phyloP scores from a whole-genome alignment of 2,888 invertebrate species.

The Salpingus planirostris region DNA sequence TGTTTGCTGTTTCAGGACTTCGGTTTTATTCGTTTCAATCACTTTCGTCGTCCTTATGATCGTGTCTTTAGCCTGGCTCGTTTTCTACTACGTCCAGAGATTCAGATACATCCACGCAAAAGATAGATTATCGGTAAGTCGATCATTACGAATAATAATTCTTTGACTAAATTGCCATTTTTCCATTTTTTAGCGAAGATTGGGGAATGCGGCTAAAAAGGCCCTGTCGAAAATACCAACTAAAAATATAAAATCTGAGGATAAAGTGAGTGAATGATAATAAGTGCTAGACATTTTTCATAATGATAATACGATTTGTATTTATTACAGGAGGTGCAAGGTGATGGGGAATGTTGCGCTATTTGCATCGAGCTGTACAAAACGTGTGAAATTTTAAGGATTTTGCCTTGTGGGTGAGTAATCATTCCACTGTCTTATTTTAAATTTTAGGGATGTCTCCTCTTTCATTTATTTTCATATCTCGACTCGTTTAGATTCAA shows the following conservation, averaged over 20 bases:
- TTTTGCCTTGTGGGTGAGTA: conserved; percentile 84
- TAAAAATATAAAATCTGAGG: conserved; percentile 75
- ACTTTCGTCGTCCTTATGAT: conserved; percentile 94
- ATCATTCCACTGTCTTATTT: no score
- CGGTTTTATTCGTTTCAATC: conserved; percentile 89
- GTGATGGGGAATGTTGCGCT: conserved; percentile 87
- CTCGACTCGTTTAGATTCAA: no score
- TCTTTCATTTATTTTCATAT: no score
- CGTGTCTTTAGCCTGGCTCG: conserved; percentile 88
- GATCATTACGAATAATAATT: neutral
- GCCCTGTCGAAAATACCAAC: conserved; percentile 90
- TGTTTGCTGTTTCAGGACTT: conserved; percentile 56
- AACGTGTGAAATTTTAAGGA: conserved; percentile 75
- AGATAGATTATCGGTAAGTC: conserved; percentile 78
- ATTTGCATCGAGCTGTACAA: conserved; percentile 92
- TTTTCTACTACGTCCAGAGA: conserved; percentile 92
- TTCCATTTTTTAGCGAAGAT: conserved; percentile 59
- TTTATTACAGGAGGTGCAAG: conserved; percentile 58
- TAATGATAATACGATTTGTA: no score
- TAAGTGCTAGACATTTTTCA: no score
- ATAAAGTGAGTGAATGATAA: conserved; percentile 56
- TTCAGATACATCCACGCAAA: conserved; percentile 92
- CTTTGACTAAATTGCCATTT: neutral
- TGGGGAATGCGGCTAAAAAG: conserved; percentile 89
- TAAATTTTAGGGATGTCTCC: no score